A percentile compares a stretch with the other conserved stretches of the same genome.
phyloP scores from a whole-genome alignment of 2,113 vertebrate species.

The Hippoglossus stenolepis region DNA sequence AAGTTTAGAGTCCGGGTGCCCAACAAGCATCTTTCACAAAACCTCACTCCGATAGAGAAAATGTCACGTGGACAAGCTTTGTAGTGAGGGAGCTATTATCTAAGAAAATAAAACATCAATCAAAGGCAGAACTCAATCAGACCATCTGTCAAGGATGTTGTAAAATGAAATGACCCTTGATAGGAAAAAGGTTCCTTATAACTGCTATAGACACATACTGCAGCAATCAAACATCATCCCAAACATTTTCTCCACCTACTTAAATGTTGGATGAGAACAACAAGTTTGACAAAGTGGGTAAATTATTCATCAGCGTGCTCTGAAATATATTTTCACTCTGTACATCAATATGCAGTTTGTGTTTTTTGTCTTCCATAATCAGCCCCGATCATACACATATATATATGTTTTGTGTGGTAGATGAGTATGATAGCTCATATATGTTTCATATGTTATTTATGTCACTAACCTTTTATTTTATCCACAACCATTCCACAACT shows the following conservation, averaged over 20 bases:
- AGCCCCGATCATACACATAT: too few relatives aligned
- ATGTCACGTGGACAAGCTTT: too few relatives aligned
- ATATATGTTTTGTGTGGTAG: background rate
- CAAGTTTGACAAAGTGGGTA: constrained; percentile 27
- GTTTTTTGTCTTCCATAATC: background rate
- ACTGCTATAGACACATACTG: background rate
- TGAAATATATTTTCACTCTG: constrained; percentile 1
- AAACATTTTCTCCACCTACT: background rate
- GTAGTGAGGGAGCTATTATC: background rate
- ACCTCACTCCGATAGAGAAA: too few relatives aligned
- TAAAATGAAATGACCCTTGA: background rate
- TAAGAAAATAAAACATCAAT: background rate
- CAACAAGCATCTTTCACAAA: too few relatives aligned
- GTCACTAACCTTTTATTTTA: too few relatives aligned
- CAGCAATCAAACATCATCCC: background rate
- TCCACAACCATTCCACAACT: too few relatives aligned
- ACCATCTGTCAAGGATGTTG: background rate
- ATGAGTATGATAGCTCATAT: too few relatives aligned
- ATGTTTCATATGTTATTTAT: too few relatives aligned
- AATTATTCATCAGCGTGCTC: constrained; percentile 35
- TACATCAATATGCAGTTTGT: background rate
- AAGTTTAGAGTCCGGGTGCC: background rate
- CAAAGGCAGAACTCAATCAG: background rate
- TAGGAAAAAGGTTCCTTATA: background rate
- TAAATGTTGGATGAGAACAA: constrained; percentile 3